Evolutionary conservation across 2,113 vertebrate genomes (phyloP).

Genomic region (Panthera uncia): DNA sequence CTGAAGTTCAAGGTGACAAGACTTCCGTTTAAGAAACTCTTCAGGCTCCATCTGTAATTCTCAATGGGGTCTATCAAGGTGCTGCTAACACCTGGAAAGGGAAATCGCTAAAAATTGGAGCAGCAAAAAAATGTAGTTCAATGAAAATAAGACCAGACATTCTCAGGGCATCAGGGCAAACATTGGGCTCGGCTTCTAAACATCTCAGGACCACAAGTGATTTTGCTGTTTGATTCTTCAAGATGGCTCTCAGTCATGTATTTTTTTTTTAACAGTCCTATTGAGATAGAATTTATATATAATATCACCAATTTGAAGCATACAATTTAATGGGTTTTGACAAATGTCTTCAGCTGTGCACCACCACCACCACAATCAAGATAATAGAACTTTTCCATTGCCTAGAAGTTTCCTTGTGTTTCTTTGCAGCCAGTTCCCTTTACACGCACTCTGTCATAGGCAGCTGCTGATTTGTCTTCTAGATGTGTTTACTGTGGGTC

Average conservation of each 20-base stretch:
- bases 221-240: not conserved
- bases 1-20: slow-evolving; percentile 5
- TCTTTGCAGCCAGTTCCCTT: not conserved
- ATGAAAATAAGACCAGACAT: not conserved
- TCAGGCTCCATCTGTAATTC: not conserved
- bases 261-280: not conserved
- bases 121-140: not conserved
- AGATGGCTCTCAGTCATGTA: not conserved
- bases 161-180: not conserved
- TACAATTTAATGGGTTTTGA: not conserved
- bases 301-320: not conserved
- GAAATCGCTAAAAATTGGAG: not conserved
- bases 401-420: not conserved
- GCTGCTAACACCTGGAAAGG: not conserved
- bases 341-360: not conserved
- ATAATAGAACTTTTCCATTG: not conserved
- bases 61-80: not conserved
- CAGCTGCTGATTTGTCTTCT: not conserved
- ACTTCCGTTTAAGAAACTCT: not conserved
- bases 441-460: not conserved
- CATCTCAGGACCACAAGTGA: not conserved
- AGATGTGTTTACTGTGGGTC: accelerated
- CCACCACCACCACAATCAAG: not conserved
- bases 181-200: not conserved
- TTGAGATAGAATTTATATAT: not conserved